A percentile compares a stretch with the other conserved stretches of the same genome.
These are phyloP conservation scores for Drosophila pseudoananassae DNA, from an alignment of 1,140 invertebrate genomes.

Conservation along the genomic window DNA sequence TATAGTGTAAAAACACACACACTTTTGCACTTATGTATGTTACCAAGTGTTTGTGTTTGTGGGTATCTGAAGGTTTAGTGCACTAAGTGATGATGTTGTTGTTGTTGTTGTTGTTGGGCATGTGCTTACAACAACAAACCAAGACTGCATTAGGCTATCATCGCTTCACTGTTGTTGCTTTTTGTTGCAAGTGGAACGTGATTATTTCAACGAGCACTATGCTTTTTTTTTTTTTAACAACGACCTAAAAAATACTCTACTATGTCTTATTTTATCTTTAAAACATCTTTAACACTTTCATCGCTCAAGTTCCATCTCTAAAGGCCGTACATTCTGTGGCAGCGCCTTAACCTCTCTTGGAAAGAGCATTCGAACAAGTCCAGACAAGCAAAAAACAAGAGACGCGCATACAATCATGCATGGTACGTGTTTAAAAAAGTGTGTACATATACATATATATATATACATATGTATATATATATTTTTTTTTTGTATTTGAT, in stretches of 20 bases:
- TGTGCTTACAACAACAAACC: conserved; percentile 36
- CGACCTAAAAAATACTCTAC: background rate
- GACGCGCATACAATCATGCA: conserved; percentile 15
- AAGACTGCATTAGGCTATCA: conserved; percentile 51
- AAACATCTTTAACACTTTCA: too few species aligned
- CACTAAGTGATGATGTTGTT: conserved; percentile 12
- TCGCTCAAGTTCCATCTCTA: too few species aligned
- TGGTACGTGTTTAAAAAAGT: conserved; percentile 21
- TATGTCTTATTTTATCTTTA: too few species aligned
- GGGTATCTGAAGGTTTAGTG: too few species aligned
- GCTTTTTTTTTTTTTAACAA: conserved; percentile 44
- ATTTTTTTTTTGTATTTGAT: conserved; percentile 24
- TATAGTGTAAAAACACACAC: too few species aligned
- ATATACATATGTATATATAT: background rate
- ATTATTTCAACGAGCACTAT: conserved; percentile 71
- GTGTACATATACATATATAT: background rate
- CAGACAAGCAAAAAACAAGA: conserved; percentile 9
- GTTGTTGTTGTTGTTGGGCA: conserved; percentile 46
- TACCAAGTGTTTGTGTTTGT: too few species aligned
- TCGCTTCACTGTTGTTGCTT: conserved; percentile 24
- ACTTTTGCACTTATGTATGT: too few species aligned
- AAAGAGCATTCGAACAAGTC: conserved; percentile 1
- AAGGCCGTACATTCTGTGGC: background rate
- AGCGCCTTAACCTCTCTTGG: background rate
- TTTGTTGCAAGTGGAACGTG: conserved; percentile 75